Percentiles rank a stretch among this genome's conserved stretches.
phyloP scores from a whole-genome alignment of 1,140 invertebrate species.

The Drosophila lacertosa region DNA sequence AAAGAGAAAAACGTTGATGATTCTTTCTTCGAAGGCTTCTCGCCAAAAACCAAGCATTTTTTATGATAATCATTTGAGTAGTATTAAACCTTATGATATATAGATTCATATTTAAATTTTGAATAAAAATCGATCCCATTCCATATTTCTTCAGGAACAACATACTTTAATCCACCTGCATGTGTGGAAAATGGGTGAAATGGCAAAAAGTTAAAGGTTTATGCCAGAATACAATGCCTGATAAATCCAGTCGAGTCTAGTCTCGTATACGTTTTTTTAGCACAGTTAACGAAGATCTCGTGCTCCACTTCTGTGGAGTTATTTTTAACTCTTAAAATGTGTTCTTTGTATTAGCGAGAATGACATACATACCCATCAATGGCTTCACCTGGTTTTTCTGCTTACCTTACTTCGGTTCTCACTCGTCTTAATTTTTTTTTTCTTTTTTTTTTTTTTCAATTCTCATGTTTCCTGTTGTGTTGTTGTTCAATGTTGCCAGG shows the following conservation, averaged over 20 bases:
- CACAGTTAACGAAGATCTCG: background rate
- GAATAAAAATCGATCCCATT: too few relatives aligned
- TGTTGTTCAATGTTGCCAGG: background rate
- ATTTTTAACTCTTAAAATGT: background rate
- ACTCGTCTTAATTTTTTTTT: too few relatives aligned
- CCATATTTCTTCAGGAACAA: too few relatives aligned
- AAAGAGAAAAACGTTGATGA: too few relatives aligned
- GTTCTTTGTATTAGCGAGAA: conserved; percentile 3
- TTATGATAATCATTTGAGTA: too few relatives aligned
- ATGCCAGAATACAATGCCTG: background rate
- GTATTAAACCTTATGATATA: too few relatives aligned
- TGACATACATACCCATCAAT: conserved; percentile 16
- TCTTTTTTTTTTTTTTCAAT: background rate
- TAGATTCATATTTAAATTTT: too few relatives aligned
- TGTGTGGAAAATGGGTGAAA: background rate
- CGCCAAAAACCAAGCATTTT: too few relatives aligned
- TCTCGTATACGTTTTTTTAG: too few relatives aligned
- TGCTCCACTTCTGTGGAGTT: conserved; percentile 5
- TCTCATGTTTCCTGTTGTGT: conserved; percentile 23
- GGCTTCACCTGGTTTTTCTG: background rate
- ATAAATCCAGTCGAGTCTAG: too few relatives aligned
- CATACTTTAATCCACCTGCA: too few relatives aligned
- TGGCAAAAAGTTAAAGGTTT: background rate
- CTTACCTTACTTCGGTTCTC: conserved; percentile 1
- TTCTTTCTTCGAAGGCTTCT: too few relatives aligned